Conservation (phyloP, 2,888 invertebrate species). For the Cosmia trapezina region DNA sequence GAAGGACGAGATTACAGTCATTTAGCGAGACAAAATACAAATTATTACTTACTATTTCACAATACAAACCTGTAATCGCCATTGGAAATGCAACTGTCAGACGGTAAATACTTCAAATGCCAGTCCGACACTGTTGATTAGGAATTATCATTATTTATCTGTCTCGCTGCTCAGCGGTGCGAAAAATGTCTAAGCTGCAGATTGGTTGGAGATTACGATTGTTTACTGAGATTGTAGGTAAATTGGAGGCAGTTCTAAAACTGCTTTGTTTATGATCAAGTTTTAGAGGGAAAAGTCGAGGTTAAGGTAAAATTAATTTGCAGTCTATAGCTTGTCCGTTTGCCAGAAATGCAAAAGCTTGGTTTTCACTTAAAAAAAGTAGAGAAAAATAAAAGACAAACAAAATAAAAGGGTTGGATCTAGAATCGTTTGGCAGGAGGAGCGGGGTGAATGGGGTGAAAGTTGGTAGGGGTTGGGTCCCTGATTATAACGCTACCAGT, state of each 20-base stretch:
- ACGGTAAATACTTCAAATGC: constrained; percentile 62
- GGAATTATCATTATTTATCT: constrained; percentile 59
- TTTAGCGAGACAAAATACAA: constrained; percentile 47
- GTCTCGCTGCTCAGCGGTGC: constrained; percentile 30
- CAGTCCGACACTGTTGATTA: constrained; percentile 52
- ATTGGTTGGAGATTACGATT: constrained; percentile 49
- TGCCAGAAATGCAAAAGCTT: background rate
- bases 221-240: constrained; percentile 37
- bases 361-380: too few species aligned
- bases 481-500: too few species aligned
- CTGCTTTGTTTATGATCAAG: constrained; percentile 11
- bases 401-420: too few species aligned
- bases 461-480: too few species aligned
- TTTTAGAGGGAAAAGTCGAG: background rate
- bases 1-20: constrained; percentile 47
- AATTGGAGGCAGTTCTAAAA: constrained; percentile 15
- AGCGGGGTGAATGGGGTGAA: too few species aligned
- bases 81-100: constrained; percentile 47
- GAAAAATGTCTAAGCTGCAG: constrained; percentile 56
- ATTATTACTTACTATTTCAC: constrained; percentile 55
- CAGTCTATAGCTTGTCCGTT: background rate
- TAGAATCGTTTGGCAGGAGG: too few species aligned
- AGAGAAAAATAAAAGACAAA: too few species aligned
- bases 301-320: background rate
- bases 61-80: constrained; percentile 41